phyloP scores from a whole-genome alignment of 2,113 vertebrate genomes.

The Muscicapa adusta region DNA sequence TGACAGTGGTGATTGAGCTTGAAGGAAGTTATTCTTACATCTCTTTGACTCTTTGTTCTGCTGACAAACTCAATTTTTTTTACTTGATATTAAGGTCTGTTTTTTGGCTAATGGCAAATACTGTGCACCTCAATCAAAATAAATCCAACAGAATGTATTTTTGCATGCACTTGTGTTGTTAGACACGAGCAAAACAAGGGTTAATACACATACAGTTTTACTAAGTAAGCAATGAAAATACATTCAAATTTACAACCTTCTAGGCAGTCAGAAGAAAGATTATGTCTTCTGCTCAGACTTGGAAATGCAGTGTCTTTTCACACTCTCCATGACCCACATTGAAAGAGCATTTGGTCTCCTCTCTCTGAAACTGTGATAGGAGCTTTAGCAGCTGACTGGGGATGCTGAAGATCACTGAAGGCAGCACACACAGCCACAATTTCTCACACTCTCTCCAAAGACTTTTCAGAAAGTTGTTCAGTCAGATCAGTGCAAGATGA shows the following conservation, averaged over 20 bases:
- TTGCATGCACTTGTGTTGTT: not conserved
- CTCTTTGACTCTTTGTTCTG: not conserved
- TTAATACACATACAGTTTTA: not conserved
- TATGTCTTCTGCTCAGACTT: not conserved
- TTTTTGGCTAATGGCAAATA: not conserved
- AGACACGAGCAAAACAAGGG: not conserved
- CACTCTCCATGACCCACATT: not conserved
- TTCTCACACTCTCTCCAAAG: not conserved
- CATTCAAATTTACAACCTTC: not conserved
- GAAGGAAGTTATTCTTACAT: not conserved
- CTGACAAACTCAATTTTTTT: not conserved
- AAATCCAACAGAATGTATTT: not conserved
- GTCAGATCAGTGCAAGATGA: not conserved
- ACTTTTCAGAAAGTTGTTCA: not conserved
- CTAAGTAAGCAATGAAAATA: not conserved
- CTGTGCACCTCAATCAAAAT: not conserved
- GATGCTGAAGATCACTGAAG: not conserved
- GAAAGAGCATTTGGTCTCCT: not conserved
- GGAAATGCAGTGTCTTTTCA: not conserved
- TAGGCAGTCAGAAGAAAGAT: not conserved
- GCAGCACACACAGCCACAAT: not conserved
- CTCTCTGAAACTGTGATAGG: not conserved
- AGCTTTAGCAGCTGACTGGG: not conserved
- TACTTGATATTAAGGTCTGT: not conserved
- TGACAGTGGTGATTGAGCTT: not conserved